Conservation (phyloP, 2,113 vertebrate genomes). For the Arvicanthis niloticus region DNA sequence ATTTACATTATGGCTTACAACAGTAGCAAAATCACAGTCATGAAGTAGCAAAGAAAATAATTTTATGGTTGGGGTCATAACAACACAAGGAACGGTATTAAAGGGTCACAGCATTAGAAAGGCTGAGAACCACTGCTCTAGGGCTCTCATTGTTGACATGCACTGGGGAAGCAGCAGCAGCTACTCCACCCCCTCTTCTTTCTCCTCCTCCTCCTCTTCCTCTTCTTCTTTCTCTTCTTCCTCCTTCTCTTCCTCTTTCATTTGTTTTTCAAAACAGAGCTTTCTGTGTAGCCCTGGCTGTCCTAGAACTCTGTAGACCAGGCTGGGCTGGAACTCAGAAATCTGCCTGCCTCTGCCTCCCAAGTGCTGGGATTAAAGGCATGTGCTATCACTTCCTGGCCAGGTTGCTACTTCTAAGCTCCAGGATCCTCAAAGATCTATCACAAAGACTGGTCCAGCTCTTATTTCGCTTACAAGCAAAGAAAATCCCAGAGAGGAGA, state of each 20-base stretch:
- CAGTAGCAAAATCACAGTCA: background rate
- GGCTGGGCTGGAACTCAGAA: background rate
- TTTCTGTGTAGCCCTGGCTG: background rate
- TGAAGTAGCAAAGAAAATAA: background rate
- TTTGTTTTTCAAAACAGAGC: background rate
- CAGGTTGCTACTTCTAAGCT: background rate
- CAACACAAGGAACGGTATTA: background rate
- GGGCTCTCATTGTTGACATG: accelerated
- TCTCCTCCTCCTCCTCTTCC: no score
- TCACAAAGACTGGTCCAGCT: slow-evolving; percentile 16
- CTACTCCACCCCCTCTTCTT: no score
- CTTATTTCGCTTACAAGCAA: background rate
- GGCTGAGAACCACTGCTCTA: background rate
- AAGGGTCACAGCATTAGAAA: background rate
- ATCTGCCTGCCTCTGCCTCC: background rate
- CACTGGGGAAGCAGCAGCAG: background rate
- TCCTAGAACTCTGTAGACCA: background rate
- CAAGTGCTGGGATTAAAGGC: background rate
- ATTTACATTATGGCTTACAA: background rate
- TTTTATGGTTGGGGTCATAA: background rate
- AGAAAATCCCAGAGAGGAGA: background rate
- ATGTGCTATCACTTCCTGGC: background rate
- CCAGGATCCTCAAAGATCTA: background rate
- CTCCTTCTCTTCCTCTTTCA: no score
- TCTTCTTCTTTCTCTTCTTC: accelerated